Evolutionary conservation across 2,797 vertebrate species (phyloP).

Genomic region (Poeciliopsis turneri): DNA sequence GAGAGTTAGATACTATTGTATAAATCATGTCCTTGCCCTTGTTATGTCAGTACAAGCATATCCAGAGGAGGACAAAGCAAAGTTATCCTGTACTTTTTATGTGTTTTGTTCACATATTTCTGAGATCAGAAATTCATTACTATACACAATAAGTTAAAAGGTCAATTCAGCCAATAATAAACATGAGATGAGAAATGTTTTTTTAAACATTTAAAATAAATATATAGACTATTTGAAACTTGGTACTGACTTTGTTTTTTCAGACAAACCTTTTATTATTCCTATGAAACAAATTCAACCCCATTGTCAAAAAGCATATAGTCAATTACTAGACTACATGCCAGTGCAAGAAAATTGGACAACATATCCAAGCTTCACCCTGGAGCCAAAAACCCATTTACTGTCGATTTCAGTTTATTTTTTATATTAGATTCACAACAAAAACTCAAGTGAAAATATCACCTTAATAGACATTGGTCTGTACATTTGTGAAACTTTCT

Average conservation of each 20-base stretch:
- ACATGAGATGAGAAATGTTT: background rate
- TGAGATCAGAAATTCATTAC: background rate
- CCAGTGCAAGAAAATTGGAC: background rate
- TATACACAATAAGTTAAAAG: background rate
- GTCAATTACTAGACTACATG: background rate
- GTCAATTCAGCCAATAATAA: background rate
- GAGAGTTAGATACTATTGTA: background rate
- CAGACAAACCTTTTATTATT: background rate
- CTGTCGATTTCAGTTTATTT: background rate
- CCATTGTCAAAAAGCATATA: background rate
- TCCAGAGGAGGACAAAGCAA: background rate
- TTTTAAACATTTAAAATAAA: no score
- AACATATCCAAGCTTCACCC: background rate
- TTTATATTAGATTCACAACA: background rate
- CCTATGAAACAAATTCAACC: background rate
- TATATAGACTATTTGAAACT: no score
- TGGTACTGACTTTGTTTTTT: background rate
- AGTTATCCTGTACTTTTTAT: background rate
- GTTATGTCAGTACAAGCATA: background rate
- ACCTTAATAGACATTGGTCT: background rate
- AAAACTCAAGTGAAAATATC: background rate
- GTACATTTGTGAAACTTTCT: background rate
- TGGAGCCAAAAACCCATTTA: background rate
- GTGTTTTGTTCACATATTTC: background rate
- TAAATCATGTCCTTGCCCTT: background rate